Evolutionary conservation across 2,797 vertebrate species (phyloP), one percentile per base, ranked within the genome.

Genomic region (Cygnus olor): DNA sequence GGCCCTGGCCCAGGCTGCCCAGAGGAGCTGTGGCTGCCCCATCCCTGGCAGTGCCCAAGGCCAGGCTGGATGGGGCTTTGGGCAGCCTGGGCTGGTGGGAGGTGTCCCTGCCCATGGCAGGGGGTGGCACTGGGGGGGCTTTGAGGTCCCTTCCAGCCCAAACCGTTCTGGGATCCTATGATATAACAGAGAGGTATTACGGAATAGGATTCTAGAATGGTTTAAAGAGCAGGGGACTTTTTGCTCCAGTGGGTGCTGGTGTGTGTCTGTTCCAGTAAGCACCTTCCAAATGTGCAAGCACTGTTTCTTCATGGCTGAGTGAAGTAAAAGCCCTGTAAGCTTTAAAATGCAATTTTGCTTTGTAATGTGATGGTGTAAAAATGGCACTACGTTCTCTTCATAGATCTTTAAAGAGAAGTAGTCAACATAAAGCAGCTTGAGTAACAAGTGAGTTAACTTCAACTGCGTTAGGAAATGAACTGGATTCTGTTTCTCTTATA

Each of bases 271-370:
- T 90, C 83, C 61, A 80, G 61, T 80, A 64, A 86, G 40, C 28
- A 20, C 87, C 79, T 89, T 80, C 68, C 30, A 85, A 91, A 76
- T 74, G 88, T 83, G 54, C 54, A 78, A 89, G n/a, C 40, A 13
- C 32, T 69, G 57, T 85, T 91, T 80, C 47, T 80, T 91, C 54
- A 69, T 58, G 76, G 69, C 65, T 83, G 84, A 96, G 34, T 80
- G 79, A 90, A 91, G 88, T 72, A 80, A 94, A 94, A 85, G 81
- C 78, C 80, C 63, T 61, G 18, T 34, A 80, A 78, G 36, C 38
- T 94, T 94, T 69, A 63, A 87, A 87, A 80, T 2, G 14, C 36
- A 61, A 14, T 85, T 83, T 81, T 70, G 53, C 42, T 42, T 0
- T 63, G n/a, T 93, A 61, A 80, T 1, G 1, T 0, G 0, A 13